phyloP scores from a whole-genome alignment of 2,797 vertebrate species.

The Streptopelia turtur region DNA sequence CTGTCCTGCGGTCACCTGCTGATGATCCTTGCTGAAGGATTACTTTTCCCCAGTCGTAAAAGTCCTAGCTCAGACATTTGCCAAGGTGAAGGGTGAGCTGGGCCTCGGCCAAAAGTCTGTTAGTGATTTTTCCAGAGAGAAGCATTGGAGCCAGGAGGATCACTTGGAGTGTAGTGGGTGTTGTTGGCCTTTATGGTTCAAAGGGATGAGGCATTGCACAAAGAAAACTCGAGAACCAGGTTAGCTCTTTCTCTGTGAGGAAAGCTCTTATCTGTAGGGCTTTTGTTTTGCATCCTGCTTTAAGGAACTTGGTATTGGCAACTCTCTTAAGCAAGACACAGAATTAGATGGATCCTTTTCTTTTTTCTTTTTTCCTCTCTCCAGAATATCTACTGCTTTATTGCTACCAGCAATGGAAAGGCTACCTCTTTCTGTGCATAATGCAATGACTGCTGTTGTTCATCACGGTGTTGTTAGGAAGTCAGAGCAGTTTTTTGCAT shows the following conservation, averaged over 20 bases:
- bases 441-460: neutral
- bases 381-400: neutral
- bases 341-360: neutral
- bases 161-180: neutral
- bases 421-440: neutral
- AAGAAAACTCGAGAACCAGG: neutral
- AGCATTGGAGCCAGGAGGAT: neutral
- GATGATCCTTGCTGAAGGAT: neutral
- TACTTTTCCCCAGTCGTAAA: neutral
- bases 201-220: neutral
- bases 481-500: neutral
- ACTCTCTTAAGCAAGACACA: neutral
- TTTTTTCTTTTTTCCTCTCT: neutral
- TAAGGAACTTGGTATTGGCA: neutral
- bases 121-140: neutral
- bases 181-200: neutral
- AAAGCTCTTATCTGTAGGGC: neutral
- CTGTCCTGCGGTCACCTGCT: neutral
- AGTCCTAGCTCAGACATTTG: neutral
- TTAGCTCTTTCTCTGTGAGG: neutral
- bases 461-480: neutral
- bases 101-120: neutral
- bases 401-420: neutral
- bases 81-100: neutral
- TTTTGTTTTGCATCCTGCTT: neutral